Evolutionary conservation across 92 coral and sea anemone species (phyloP), one percentile per base, ranked within the genome.

Genomic region (Desmophyllum pertusum): DNA sequence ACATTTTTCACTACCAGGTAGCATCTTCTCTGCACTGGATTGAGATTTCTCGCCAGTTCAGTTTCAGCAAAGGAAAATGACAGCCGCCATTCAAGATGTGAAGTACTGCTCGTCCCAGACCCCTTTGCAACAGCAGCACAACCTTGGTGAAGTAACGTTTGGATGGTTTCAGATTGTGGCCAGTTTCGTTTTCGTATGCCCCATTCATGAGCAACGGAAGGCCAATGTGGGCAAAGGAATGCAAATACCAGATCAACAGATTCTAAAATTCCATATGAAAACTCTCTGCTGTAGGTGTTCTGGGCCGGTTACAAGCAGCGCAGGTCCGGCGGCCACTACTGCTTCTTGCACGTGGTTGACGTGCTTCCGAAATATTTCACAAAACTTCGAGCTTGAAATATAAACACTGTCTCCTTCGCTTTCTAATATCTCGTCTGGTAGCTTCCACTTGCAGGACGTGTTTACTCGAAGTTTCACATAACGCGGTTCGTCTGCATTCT

Each of bases 21-120:
- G 51, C 75, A 70, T 25, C 14, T 27, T 42, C 75, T 70, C 27
- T 70, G 75, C 29, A 39, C 75, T 39, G 75, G 33, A 40, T 27
- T 39, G 50, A 70, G 75, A 70, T 21, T 70, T 10, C 14, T 51
- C 8, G 75, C 75, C 10, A 70, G 75, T 27, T 15, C 11, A 15
- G 51, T 70, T 70, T 70, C 75, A 70, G 52, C 52, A 1, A 70
- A 39, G 50, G 75, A 70, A 70, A 70, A 70, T 41, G 75, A 70
- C 51, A 70, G 50, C 75, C 75, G 39, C 75, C 75, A 70, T 70
- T 70, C 75, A 5, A 70, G 75, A 31, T 70, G 75, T 10, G 75
- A 38, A n/a, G 42, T 36, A 21, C 52, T 46, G 70, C 37, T 65
- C 14, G 21, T 40, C 31, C 39, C 50, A 39, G 19, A 70, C 27